phyloP scores from a whole-genome alignment of 2,888 invertebrate genomes.

The Plagiodera versicolora region DNA sequence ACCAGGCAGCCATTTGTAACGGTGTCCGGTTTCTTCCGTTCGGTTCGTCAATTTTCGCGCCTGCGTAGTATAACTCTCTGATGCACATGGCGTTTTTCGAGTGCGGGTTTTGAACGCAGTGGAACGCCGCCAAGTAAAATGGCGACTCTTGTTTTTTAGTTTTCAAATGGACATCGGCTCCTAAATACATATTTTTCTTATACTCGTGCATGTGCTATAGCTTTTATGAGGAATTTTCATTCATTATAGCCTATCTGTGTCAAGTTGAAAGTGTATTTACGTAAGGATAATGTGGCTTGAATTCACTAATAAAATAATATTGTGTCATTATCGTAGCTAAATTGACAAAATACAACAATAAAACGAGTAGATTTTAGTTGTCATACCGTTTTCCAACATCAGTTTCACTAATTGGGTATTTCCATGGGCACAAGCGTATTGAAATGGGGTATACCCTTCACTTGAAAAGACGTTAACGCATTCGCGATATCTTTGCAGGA shows the following conservation, averaged over 20 bases:
- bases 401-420: slow-evolving; percentile 43
- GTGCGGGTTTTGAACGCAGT: slow-evolving; percentile 39
- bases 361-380: background rate
- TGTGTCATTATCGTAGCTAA: too few relatives aligned
- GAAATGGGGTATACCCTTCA: slow-evolving; percentile 40
- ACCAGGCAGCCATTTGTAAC: slow-evolving; percentile 47
- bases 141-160: slow-evolving; percentile 43
- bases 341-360: slow-evolving; percentile 1
- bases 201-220: too few relatives aligned
- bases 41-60: slow-evolving; percentile 45
- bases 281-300: too few relatives aligned
- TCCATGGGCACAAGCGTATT: slow-evolving; percentile 44
- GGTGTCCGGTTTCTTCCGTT: slow-evolving; percentile 42
- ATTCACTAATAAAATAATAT: too few relatives aligned
- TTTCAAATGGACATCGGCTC: slow-evolving; percentile 41
- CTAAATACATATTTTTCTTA: slow-evolving; percentile 20
- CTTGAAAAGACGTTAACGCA: slow-evolving; percentile 34
- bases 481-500: slow-evolving; percentile 35
- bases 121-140: slow-evolving; percentile 45
- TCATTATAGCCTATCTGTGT: too few relatives aligned
- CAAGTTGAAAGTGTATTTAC: too few relatives aligned
- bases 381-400: slow-evolving; percentile 40
- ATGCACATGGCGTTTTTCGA: slow-evolving; percentile 45
- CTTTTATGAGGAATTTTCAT: too few relatives aligned
- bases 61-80: slow-evolving; percentile 45